Evolutionary conservation across 2,888 invertebrate genomes (phyloP), one percentile per base, ranked within the genome.

Genomic region (Monochamus alternatus): DNA sequence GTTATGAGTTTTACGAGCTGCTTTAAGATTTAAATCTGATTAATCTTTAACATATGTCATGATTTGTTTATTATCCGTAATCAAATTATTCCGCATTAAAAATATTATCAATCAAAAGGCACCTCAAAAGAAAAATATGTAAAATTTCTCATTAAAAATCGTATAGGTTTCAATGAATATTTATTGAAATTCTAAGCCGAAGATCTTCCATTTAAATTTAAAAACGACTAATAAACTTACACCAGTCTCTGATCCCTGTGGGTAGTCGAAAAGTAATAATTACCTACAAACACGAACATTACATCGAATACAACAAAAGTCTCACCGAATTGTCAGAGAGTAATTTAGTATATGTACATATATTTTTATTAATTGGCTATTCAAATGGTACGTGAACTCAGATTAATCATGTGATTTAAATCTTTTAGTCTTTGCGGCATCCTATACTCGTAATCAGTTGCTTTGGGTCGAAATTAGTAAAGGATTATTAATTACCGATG

Each of bases 11-110:
- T 38, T 38, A 38, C 38, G 38, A 38, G 38, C 38, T 38, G 38
- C 7, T 38, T 38, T 38, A 38, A 1, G 38, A 38, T 38, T 38
- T 64, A 64, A 22, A 14, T 32, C 38, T 66, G 52, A 66, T 66
- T 66, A 51, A 66, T 66, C 43, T 8, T 14, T 9, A 32, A 9
- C 38, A 43, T 38, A 5, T 58, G 8, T 10, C 43, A 60, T 30
- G 69, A 44, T 31, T 69, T 60, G 65, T 47, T 66, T 73, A 38
- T 30, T 60, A 60, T 55, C 60, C 67, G 30, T 68, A 74, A 74
- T 74, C 68, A 68, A 74, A 74, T 74, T 74, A 74, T 67, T 74
- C 69, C 43, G 12, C 63, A 74, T 64, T 74, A 64, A 12, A 69
- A n/a, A 62, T 8, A 10, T 44, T 32, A 74, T 74, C 69, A 69